These are phyloP conservation scores for Helleia helle DNA, from an alignment of 2,888 invertebrate species.

Conservation along the genomic window DNA sequence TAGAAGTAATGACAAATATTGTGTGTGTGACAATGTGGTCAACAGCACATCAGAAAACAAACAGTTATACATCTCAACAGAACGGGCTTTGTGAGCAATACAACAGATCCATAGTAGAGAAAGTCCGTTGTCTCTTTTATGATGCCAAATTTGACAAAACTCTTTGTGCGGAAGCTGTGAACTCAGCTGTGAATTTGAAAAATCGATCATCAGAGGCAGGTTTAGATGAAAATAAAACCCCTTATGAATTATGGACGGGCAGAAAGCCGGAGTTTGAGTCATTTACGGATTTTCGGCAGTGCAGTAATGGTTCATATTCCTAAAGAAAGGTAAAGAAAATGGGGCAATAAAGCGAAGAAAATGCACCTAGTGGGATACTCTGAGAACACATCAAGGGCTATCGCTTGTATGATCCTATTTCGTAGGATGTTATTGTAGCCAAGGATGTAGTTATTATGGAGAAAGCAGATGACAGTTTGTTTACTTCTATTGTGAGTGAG, in stretches of 20 bases:
- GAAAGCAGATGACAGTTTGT: constrained; percentile 9
- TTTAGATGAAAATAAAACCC: constrained; percentile 12
- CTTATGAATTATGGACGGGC: constrained; percentile 21
- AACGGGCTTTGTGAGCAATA: background rate
- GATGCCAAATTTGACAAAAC: background rate
- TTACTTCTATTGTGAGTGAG: constrained; percentile 7
- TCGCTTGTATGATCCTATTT: constrained; percentile 20
- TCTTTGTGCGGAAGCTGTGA: background rate
- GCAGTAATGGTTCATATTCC: constrained; percentile 18
- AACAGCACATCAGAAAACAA: no score
- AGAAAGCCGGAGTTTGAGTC: constrained; percentile 19
- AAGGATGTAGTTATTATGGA: constrained; percentile 19
- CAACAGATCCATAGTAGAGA: background rate
- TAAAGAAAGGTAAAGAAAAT: constrained; percentile 20
- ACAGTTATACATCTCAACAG: no score
- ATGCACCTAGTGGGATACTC: constrained; percentile 21
- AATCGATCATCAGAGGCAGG: background rate
- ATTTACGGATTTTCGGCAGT: constrained; percentile 21
- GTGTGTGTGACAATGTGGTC: no score
- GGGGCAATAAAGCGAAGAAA: constrained; percentile 22
- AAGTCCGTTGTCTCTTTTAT: background rate
- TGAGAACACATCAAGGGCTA: constrained; percentile 25
- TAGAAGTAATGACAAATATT: no score
- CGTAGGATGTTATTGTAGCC: constrained; percentile 19
- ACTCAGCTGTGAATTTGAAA: background rate